Evolutionary conservation across 2,888 invertebrate species (phyloP).

Genomic region (Orchesellides sinensis): DNA sequence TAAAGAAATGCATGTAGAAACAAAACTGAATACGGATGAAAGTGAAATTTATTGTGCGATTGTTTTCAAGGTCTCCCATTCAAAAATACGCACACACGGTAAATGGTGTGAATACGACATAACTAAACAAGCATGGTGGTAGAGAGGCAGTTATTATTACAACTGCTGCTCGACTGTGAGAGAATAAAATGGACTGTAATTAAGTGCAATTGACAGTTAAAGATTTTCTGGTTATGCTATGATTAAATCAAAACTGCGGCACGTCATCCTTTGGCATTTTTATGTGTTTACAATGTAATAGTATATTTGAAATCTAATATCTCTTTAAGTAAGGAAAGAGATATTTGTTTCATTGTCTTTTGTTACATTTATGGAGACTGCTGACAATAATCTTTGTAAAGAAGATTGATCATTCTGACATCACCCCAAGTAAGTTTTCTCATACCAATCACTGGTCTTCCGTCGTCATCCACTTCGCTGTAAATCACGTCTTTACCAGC

Average conservation of each 20-base stretch:
- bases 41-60: conserved; percentile 56
- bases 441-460: conserved; percentile 63
- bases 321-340: background rate
- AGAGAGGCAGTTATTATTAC: background rate
- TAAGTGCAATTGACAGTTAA: conserved; percentile 26
- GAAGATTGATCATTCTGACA: conserved; percentile 64
- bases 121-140: conserved; percentile 18
- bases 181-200: conserved; percentile 42
- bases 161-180: conserved; percentile 26
- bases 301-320: background rate
- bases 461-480: conserved; percentile 57
- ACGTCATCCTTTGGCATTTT: conserved; percentile 12
- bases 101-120: background rate
- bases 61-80: conserved; percentile 56
- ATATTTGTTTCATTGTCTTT: background rate
- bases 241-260: background rate
- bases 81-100: conserved; percentile 8
- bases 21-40: conserved; percentile 43
- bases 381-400: conserved; percentile 61
- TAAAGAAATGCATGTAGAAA: conserved; percentile 20
- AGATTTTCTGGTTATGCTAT: background rate
- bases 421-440: conserved; percentile 67
- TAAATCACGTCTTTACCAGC: conserved; percentile 50
- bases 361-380: background rate
- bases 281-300: conserved; percentile 6